Percentiles rank a stretch among this genome's conserved stretches.
These are phyloP conservation scores for Ispidina picta DNA, from an alignment of 2,797 vertebrate species.

Conservation along the genomic window DNA sequence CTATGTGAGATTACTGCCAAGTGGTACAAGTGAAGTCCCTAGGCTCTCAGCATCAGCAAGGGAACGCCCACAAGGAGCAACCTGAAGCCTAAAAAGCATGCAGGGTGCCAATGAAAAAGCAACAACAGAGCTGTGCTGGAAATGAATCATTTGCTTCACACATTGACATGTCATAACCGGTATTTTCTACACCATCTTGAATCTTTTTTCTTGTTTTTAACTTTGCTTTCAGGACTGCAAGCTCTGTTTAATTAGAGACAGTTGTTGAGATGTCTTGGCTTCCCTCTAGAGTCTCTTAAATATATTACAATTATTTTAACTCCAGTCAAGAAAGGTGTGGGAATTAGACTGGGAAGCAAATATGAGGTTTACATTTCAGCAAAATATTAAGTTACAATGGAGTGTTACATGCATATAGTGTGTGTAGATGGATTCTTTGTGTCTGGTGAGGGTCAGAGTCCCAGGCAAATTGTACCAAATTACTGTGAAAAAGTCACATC, in stretches of 20 bases:
- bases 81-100: neutral
- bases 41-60: neutral
- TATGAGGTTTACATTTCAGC: neutral
- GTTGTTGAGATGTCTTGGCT: neutral
- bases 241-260: neutral
- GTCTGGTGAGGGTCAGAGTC: neutral
- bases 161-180: neutral
- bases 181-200: neutral
- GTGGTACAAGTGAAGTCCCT: constrained; percentile 62
- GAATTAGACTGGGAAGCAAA: neutral
- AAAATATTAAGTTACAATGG: neutral
- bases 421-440: neutral
- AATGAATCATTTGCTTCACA: neutral
- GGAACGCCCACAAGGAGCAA: neutral
- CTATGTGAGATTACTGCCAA: constrained; percentile 70
- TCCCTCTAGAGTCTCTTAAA: constrained; percentile 41
- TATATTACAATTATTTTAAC: constrained; percentile 20
- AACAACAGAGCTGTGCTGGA: neutral
- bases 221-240: neutral
- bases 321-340: neutral
- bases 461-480: neutral
- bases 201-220: neutral
- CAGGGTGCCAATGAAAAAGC: neutral
- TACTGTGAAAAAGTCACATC: neutral
- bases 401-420: neutral